Conservation (phyloP, 1,140 invertebrate species). For the Rhizoglyphus robini region DNA sequence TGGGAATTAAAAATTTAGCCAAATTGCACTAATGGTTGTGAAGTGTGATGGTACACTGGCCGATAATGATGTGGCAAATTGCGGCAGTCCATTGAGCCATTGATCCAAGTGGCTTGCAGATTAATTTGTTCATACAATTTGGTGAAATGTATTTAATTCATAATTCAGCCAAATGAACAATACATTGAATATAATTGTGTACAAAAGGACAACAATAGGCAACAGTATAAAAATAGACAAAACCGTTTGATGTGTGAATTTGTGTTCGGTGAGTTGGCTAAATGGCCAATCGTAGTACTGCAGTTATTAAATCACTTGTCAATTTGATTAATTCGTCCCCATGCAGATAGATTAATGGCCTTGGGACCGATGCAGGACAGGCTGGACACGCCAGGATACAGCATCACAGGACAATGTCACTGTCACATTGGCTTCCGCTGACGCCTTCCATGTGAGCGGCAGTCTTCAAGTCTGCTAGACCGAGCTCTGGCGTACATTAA, state of each 20-base stretch:
- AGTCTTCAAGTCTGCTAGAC: background rate
- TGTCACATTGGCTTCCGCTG: background rate
- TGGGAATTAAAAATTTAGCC: slow-evolving; percentile 6
- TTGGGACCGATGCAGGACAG: background rate
- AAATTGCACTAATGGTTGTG: slow-evolving; percentile 10
- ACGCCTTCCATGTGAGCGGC: background rate
- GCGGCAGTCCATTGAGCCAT: background rate
- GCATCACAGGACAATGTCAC: background rate
- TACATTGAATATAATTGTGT: too few species aligned
- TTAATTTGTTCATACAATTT: too few species aligned
- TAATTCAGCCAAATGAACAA: too few species aligned
- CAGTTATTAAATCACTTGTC: slow-evolving; percentile 11
- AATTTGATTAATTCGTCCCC: slow-evolving; percentile 7
- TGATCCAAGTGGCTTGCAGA: too few species aligned
- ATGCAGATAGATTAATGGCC: background rate
- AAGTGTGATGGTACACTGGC: slow-evolving; percentile 3
- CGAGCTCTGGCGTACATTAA: slow-evolving; percentile 1
- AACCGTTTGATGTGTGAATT: too few species aligned
- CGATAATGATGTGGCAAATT: slow-evolving; percentile 13
- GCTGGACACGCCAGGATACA: background rate
- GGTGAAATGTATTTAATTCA: too few species aligned
- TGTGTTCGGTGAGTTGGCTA: too few species aligned
- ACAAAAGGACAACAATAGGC: too few species aligned
- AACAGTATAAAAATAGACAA: too few species aligned
- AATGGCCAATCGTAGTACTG: too few species aligned